Evolutionary conservation across 2,797 vertebrate species (phyloP).

Genomic region (Pangasius sanitwongsei): DNA sequence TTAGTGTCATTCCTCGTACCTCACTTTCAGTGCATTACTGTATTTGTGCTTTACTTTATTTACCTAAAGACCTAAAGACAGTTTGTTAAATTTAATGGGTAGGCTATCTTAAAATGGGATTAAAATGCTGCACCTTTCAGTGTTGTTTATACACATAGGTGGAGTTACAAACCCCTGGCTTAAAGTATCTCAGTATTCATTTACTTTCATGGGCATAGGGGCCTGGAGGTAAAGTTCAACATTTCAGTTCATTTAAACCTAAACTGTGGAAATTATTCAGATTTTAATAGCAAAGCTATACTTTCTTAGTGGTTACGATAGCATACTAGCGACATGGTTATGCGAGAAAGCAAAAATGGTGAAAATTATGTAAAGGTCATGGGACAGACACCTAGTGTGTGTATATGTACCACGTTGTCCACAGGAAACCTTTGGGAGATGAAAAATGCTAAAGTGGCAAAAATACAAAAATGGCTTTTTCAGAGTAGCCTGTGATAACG

Average conservation of each 20-base stretch:
- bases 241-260: not conserved
- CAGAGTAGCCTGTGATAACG: not conserved
- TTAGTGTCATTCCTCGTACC: not conserved
- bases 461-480: not conserved
- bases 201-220: not conserved
- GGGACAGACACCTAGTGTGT: not conserved
- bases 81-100: not conserved
- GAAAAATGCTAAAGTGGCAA: no score
- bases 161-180: not conserved
- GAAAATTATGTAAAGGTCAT: not conserved
- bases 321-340: not conserved
- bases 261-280: not conserved
- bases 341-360: not conserved
- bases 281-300: not conserved
- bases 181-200: not conserved
- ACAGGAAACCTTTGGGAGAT: not conserved
- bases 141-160: not conserved
- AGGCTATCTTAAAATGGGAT: not conserved
- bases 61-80: not conserved
- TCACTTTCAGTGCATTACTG: not conserved
- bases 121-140: not conserved
- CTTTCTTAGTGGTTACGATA: not conserved
- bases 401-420: not conserved
- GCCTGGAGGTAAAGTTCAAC: not conserved
- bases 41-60: not conserved